Percentiles rank a stretch among this genome's conserved stretches.
Conservation (phyloP, 1,140 invertebrate species). For the Oryctes rhinoceros region DNA sequence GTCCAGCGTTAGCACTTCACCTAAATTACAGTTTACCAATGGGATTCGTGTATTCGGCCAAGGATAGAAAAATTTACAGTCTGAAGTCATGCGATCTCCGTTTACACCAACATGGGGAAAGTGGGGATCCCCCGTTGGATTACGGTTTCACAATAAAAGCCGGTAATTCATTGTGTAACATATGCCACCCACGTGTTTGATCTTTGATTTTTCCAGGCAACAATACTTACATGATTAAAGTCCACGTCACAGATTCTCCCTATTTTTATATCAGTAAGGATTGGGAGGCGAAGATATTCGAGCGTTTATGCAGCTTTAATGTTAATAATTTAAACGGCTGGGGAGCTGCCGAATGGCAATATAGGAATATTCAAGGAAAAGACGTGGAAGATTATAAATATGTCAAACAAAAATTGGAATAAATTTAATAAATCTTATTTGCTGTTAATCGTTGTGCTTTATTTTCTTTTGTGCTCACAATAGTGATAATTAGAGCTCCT, state of each 20-base stretch:
- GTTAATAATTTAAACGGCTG: conserved; percentile 72
- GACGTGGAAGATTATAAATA: conserved; percentile 24
- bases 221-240: conserved; percentile 63
- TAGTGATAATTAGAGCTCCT: too few relatives aligned
- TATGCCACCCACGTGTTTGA: background rate
- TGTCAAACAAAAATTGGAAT: background rate
- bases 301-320: conserved; percentile 68
- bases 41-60: conserved; percentile 71
- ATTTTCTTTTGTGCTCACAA: too few relatives aligned
- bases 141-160: conserved; percentile 71
- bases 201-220: conserved; percentile 56
- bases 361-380: conserved; percentile 63
- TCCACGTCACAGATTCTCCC: conserved; percentile 67
- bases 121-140: conserved; percentile 68
- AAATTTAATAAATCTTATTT: too few relatives aligned
- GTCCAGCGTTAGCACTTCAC: too few relatives aligned
- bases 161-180: conserved; percentile 58
- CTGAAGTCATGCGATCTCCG: conserved; percentile 67
- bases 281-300: conserved; percentile 71
- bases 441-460: too few relatives aligned
- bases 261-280: conserved; percentile 73
- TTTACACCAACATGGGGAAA: conserved; percentile 72
- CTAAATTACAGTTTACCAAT: conserved; percentile 67
- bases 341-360: conserved; percentile 75
- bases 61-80: conserved; percentile 65